Evolutionary conservation across 2,113 vertebrate genomes (phyloP).

Genomic region (Australoheros scitulus): DNA sequence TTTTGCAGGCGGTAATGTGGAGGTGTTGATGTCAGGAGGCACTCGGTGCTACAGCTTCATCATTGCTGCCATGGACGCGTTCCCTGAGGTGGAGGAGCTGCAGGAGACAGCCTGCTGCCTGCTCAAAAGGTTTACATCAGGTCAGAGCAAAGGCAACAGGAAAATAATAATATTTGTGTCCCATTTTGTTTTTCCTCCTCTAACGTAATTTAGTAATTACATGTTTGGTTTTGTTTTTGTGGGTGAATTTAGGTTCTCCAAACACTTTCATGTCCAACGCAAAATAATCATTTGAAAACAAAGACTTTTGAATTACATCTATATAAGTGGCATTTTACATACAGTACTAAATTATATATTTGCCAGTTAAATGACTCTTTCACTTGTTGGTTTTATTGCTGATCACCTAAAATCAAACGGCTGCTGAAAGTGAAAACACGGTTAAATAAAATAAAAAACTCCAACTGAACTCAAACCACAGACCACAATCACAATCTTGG

Average conservation of each 20-base stretch:
- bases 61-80: slow-evolving; percentile 84
- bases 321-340: not conserved
- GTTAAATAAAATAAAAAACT: not conserved
- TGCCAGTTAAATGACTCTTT: not conserved
- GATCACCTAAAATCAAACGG: not conserved
- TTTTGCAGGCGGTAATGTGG: slow-evolving; percentile 88
- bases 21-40: slow-evolving; percentile 94
- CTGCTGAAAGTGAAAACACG: not conserved
- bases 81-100: slow-evolving; percentile 83
- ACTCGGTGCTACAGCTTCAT: slow-evolving; percentile 89
- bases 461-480: not conserved
- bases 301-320: not conserved
- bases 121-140: slow-evolving; percentile 88
- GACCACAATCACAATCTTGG: too few species aligned
- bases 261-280: not conserved
- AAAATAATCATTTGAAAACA: not conserved
- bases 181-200: not conserved
- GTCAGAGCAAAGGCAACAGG: slow-evolving; percentile 74
- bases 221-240: not conserved
- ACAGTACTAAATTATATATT: not conserved
- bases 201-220: not conserved
- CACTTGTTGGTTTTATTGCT: not conserved
- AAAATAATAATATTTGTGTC: not conserved
- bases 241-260: not conserved
- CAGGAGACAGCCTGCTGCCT: slow-evolving; percentile 92